Base-by-base conservation (phyloP, 2,888 invertebrate species). In the Trichogramma evanescens region DNA sequence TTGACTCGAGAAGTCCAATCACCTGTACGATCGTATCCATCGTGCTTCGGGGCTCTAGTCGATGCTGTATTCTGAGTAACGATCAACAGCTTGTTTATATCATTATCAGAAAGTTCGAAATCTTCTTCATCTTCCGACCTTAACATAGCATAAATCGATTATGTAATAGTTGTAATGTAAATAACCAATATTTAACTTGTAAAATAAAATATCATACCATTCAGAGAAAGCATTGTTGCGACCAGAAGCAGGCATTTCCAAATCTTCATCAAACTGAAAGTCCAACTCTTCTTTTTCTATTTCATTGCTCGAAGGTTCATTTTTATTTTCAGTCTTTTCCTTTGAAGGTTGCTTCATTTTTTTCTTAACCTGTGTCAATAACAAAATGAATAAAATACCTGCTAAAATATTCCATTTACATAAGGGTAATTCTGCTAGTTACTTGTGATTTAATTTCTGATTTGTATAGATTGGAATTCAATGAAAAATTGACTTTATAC, bases 181-280 rank as follows among this genome's bases (percentile, higher is more conserved):
- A 43, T 5, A 50, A 40, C 44, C 9, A 40, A 50, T 42, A 64
- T 51, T 9, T 42, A 5, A 54, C 26, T 10, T 46, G 13, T 44
- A n/a, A 45, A 59, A 51, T 44, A n/a, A 45, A 59, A 51, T 13
- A 26, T 72, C 80, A 78, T 72, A 88, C 89, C 86, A 88, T 74
- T 88, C 84, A 66, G 91, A 86, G 81, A 93, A 89, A 66, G 87
- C 89, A 79, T 93, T 93, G 54, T 87, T 86, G 63, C 92, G 81
- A 13, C 91, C 92, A 60, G 87, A 86, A 2, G 89, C 81, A 10
- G 78, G 83, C 66, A 80, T 80, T 62, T 93, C 93, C 65, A 96
- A 80, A 78, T 98, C 98, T 81, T 97, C 97, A 75, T 98, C 97
- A 75, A 98, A 93, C 80, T 95, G 93, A 81, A 98, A 98, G 78